Base-by-base conservation (phyloP, 2,888 invertebrate genomes). In the Coelinius sp. region DNA sequence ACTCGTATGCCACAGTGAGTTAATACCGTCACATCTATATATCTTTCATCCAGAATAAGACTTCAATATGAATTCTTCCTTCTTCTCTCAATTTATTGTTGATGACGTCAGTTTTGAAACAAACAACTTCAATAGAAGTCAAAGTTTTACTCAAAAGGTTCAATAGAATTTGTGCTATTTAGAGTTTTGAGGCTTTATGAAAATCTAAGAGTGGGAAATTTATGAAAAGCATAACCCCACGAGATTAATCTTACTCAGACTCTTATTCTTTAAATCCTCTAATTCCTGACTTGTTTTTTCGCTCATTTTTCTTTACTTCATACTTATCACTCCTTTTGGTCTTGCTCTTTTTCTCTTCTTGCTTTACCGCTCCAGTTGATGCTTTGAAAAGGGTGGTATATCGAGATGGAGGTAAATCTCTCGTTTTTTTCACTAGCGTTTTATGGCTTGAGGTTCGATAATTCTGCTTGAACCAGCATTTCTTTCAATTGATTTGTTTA, bases 151-250 rank as follows among this genome's bases (percentile, higher is more conserved):
- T n/a, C n/a, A n/a, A 31, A 31, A 31, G 5, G 31, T 31, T 4
- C 31, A 31, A 31, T 31, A n/a, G n/a, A n/a, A n/a, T n/a, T n/a
- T n/a, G n/a, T n/a, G n/a, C n/a, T n/a, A n/a, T n/a, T n/a, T n/a
- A n/a, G n/a, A n/a, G n/a, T n/a, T 78, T 76, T 79, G 73, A 73
- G 74, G 64, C 75, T 76, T 76, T 74, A 75, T 76, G 73, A 77
- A 80, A 81, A 81, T 77, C 78, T 75, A 71, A 81, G 71, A 74
- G 64, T 71, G 52, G 64, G 24, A 59, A 56, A 70, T 68, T 68
- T 70, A 71, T 70, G 64, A 27, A 70, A 35, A 59, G 17, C 59
- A n/a, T 35, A 17, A 0, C 59, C 59, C 22, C 35, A n/a, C 8
- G 35, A 10, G 10, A 1, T 10, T 35, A 7, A 35, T 56, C 7